These are phyloP conservation scores for Ptychadena robeensis DNA, from an alignment of 2,797 vertebrate species.

Conservation along the genomic window DNA sequence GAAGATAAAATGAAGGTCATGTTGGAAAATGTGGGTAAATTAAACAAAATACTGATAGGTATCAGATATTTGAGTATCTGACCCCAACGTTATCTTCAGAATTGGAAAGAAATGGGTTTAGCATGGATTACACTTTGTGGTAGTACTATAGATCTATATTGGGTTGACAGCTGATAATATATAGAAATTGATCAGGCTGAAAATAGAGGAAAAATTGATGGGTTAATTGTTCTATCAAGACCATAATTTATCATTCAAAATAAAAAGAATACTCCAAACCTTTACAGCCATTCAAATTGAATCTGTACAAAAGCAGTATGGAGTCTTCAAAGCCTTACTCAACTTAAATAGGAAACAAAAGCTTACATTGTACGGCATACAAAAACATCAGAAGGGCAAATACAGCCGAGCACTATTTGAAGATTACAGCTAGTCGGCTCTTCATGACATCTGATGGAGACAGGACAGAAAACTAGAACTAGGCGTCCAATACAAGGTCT, in stretches of 20 bases:
- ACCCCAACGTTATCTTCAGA: too few relatives aligned
- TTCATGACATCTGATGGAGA: background rate
- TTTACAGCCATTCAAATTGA: background rate
- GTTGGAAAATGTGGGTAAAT: too few relatives aligned
- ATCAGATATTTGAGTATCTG: too few relatives aligned
- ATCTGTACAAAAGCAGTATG: background rate
- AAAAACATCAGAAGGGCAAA: conserved; percentile 19
- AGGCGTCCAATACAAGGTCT: background rate
- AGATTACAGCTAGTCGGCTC: too few relatives aligned
- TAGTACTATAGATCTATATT: too few relatives aligned
- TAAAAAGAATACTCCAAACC: background rate
- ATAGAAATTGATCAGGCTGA: too few relatives aligned
- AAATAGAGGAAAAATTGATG: too few relatives aligned
- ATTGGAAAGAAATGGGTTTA: too few relatives aligned
- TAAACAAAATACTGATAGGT: too few relatives aligned
- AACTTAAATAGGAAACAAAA: conserved; percentile 20
- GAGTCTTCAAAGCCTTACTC: background rate
- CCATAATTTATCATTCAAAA: background rate
- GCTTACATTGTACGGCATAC: background rate
- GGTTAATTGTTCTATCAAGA: background rate
- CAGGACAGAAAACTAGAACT: background rate
- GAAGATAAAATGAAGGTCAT: too few relatives aligned
- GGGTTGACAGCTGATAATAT: too few relatives aligned
- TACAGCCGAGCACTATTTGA: background rate
- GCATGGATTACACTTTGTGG: too few relatives aligned